These are phyloP conservation scores for Hesperia comma DNA, from an alignment of 2,888 invertebrate genomes.

Conservation along the genomic window DNA sequence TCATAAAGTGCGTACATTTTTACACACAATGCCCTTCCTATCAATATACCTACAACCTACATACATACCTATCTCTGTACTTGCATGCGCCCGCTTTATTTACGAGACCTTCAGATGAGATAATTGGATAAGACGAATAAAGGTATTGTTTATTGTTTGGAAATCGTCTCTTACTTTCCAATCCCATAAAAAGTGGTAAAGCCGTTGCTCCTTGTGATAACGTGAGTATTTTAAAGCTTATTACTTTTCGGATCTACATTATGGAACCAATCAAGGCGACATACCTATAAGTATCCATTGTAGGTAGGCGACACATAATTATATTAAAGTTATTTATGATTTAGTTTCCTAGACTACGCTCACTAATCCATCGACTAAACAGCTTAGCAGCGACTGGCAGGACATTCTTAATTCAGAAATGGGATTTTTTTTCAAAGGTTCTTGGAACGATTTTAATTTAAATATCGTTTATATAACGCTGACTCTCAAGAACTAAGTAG, in stretches of 20 bases:
- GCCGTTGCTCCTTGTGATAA: not conserved
- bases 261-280: not conserved
- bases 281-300: too few relatives aligned
- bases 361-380: too few relatives aligned
- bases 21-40: not conserved
- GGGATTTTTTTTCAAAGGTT: too few relatives aligned
- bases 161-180: conserved; percentile 20
- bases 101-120: conserved; percentile 16
- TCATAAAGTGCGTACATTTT: too few relatives aligned
- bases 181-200: conserved; percentile 13
- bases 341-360: too few relatives aligned
- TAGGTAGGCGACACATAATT: too few relatives aligned
- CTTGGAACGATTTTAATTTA: too few relatives aligned
- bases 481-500: too few relatives aligned
- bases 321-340: too few relatives aligned
- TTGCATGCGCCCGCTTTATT: conserved; percentile 15
- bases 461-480: too few relatives aligned
- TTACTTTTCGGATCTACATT: not conserved
- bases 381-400: too few relatives aligned
- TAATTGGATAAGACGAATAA: conserved; percentile 27
- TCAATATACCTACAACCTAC: not conserved
- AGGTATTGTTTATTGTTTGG: conserved; percentile 27
- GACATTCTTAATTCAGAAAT: too few relatives aligned
- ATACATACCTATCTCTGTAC: not conserved
- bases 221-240: conserved; percentile 3